phyloP scores from a whole-genome alignment of 2,888 invertebrate genomes.

The Drosophila demipolita region DNA sequence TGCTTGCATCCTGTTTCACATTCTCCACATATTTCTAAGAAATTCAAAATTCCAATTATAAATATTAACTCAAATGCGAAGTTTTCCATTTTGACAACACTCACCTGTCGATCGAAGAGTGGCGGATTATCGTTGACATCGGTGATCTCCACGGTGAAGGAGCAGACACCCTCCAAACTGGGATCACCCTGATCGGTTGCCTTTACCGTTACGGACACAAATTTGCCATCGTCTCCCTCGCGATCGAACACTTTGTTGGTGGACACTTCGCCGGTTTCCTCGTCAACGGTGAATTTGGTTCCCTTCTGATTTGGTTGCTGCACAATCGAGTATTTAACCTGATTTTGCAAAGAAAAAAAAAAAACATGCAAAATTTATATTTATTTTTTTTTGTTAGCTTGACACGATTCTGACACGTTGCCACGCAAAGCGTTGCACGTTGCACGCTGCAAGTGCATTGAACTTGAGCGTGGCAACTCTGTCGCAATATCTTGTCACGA shows the following conservation, averaged over 20 bases:
- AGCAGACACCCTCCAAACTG: constrained; percentile 98
- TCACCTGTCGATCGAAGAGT: constrained; percentile 96
- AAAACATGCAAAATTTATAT: constrained; percentile 44
- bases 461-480: constrained; percentile 53
- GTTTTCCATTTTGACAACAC: constrained; percentile 1
- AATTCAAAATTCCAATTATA: background rate
- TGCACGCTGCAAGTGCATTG: constrained; percentile 57
- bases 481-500: constrained; percentile 54
- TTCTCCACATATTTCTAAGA: constrained; percentile 97
- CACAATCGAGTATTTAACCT: constrained; percentile 97
- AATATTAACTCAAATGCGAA: fast-evolving
- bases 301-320: constrained; percentile 98
- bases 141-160: constrained; percentile 98
- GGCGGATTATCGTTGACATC: constrained; percentile 99
- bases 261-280: constrained; percentile 96
- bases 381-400: constrained; percentile 45
- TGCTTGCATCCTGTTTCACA: constrained; percentile 98
- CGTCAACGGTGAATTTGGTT: constrained; percentile 97
- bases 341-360: constrained; percentile 11
- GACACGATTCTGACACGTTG: constrained; percentile 50
- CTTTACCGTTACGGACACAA: constrained; percentile 98
- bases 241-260: constrained; percentile 98
- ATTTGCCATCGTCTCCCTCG: constrained; percentile 98
- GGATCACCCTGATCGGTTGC: constrained; percentile 99
- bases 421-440: constrained; percentile 37